Base-by-base conservation (phyloP, 2,797 vertebrate genomes). In the Microcaecilia unicolor region DNA sequence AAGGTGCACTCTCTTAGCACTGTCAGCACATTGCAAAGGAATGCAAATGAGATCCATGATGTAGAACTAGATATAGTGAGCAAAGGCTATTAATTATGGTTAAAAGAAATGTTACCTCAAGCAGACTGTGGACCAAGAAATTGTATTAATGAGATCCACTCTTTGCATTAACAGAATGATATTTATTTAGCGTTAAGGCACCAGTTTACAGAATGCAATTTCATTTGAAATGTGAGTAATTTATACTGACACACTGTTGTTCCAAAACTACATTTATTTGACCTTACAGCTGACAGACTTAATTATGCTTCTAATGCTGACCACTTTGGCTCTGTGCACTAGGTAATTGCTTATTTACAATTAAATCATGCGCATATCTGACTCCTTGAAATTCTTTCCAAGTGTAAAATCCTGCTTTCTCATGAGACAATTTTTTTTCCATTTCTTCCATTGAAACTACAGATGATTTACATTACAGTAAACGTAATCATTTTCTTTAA, bases 261-360 rank as follows among this genome's bases (percentile, higher is more conserved):
- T 73, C 64, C 55, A 59, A 51, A 76, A 50, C 53, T 76, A 66
- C 75, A 71, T 80, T 75, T 78, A 68, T 71, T 74, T 83, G 78
- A 85, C 78, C 61, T 61, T 75, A 66, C 65, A 78, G 67, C 74
- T 84, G 67, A 66, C 65, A 70, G 51, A 42, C 51, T 62, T 78
- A 71, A 80, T 81, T 80, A 72, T 43, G 67, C 71, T 70, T 82
- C 72, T 67, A 45, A 36, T 61, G 67, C 47, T 84, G 78, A 73
- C 78, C 73, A 72, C 48, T 67, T 56, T 61, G 43, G 15, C 53
- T 50, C 45, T 70, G n/a, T n/a, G 45, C 50, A 63, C 49, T 40
- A 67, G 58, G 61, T 48, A 72, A 67, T 59, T 58, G 48, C 44
- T n/a, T 60, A 21, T 54, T n/a, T 61, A 36, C 51, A 62, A 48